Evolutionary conservation across 2,888 invertebrate genomes (phyloP).

Genomic region (Amblyjoppa proteus): DNA sequence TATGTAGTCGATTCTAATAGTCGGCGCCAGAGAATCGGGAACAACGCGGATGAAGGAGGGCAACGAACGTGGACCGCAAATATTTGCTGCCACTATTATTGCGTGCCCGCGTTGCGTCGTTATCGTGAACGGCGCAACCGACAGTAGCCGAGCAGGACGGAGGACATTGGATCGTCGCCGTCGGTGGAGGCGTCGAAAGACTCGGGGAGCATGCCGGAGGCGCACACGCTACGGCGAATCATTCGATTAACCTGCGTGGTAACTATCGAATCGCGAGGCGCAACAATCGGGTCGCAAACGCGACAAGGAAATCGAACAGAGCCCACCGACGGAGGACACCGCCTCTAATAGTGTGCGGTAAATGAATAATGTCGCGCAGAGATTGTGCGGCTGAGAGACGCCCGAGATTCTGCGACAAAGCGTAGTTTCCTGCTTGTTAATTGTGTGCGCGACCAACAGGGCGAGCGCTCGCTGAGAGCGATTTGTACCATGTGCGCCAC

Average conservation of each 20-base stretch:
- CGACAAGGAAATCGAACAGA: constrained; percentile 47
- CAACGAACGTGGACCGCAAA: constrained; percentile 41
- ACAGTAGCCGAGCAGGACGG: neutral
- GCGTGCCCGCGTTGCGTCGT: neutral
- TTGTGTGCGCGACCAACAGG: no score
- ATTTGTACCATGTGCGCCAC: no score
- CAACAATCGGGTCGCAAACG: constrained; percentile 37
- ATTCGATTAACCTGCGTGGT: constrained; percentile 54
- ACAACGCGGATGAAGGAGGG: neutral
- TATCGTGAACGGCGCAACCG: neutral
- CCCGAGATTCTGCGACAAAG: neutral
- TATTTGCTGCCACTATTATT: constrained; percentile 39
- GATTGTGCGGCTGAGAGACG: constrained; percentile 23
- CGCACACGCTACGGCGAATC: constrained; percentile 41
- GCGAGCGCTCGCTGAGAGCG: no score
- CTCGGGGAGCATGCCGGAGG: neutral
- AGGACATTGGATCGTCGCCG: neutral
- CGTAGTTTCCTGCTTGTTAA: constrained; percentile 18
- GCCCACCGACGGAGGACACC: neutral
- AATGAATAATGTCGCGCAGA: constrained; percentile 45
- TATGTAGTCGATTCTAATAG: constrained; percentile 9
- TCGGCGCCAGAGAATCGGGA: constrained; percentile 11
- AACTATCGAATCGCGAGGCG: constrained; percentile 60
- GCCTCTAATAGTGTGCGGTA: constrained; percentile 1
- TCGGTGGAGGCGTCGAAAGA: neutral